Base-by-base conservation (phyloP, 1,140 invertebrate species). In the Bombus superbus region DNA sequence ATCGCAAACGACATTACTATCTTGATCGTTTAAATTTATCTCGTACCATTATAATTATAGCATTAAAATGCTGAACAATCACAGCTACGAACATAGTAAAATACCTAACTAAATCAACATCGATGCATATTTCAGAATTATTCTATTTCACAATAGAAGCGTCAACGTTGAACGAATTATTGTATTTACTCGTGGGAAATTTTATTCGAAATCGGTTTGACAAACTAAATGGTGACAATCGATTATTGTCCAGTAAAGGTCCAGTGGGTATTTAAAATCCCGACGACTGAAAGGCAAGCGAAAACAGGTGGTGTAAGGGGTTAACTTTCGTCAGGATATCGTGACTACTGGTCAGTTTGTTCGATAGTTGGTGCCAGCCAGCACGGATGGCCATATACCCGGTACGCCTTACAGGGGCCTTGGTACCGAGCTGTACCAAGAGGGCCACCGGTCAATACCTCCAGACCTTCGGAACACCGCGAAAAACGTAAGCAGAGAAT, bases 281-380 rank as follows among this genome's bases (percentile, higher is more conserved):
- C 3, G 32, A 10, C 18, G 18, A 53, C 28, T 5, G 40, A 22
- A 62, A 32, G 40, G 13, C 64, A 6, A 75, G 47, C 0, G 13
- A n/a, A 32, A 85, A 89, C 86, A 86, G 89, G 91, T 91, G 83
- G 40, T 57, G 64, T 72, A 47, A 32, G 40, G 47, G 62, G 86
- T 81, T 87, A 87, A 71, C 73, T 83, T 88, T 83, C 71, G 87
- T 90, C 44, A 28, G 93, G 92, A 93, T 95, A 94, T 95, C 95
- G 95, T 95, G 94, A 95, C 95, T 95, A 94, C 92, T 95, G 94
- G 95, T 95, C 95, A 95, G 95, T 95, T 95, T 95, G 95, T 95
- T 95, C 95, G 93, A 95, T 95, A 95, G 94, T 95, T 91, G 94
- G 95, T 95, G 93, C 95, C 94, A 95, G 94, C 93, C 93, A 92